Percentiles rank a stretch among this genome's conserved stretches.
Conservation (phyloP, 2,113 vertebrate genomes). For the Chaetorhynchus papuensis region DNA sequence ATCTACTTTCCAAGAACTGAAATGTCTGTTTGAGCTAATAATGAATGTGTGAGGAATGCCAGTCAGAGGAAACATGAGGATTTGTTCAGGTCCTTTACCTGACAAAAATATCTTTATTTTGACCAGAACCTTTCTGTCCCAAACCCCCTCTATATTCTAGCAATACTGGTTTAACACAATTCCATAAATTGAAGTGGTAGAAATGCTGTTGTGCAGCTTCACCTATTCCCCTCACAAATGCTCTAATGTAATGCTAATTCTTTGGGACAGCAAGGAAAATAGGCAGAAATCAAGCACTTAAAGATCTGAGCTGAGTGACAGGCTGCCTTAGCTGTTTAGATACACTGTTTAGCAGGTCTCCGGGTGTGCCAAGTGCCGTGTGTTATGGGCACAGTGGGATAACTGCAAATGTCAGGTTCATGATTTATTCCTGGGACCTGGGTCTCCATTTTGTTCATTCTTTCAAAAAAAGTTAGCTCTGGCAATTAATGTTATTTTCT, state of each 20-base stretch:
- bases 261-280: neutral
- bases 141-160: neutral
- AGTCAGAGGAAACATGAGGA: neutral
- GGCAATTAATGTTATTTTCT: neutral
- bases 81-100: neutral
- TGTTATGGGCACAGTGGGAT: neutral
- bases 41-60: neutral
- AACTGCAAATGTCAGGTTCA: neutral
- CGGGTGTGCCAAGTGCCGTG: neutral
- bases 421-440: neutral
- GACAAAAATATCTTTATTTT: neutral
- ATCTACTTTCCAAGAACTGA: neutral
- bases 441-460: neutral
- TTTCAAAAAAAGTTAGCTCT: neutral
- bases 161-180: neutral
- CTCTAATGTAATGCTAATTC: neutral
- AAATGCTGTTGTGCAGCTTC: neutral
- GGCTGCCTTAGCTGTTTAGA: neutral
- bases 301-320: neutral
- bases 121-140: neutral
- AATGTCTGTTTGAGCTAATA: neutral
- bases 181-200: neutral
- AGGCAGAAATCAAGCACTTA: neutral
- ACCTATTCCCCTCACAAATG: neutral
- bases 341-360: neutral